Evolutionary conservation across 2,113 vertebrate species (phyloP).

Genomic region (Callipepla squamata): DNA sequence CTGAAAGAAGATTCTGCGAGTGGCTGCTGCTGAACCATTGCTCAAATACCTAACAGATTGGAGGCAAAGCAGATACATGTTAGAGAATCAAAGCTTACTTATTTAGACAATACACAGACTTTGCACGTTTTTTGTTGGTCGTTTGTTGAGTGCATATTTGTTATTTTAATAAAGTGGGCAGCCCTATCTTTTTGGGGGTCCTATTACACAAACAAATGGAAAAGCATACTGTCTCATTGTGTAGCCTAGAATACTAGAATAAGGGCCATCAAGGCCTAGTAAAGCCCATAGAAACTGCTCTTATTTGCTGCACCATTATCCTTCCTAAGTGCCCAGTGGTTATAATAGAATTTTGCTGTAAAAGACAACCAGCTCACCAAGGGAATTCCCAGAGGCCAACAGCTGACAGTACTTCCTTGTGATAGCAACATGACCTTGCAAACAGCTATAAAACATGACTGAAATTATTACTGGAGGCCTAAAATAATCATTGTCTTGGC

Average conservation of each 20-base stretch:
- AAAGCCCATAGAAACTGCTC: not conserved
- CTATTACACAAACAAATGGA: not conserved
- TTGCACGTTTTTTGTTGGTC: not conserved
- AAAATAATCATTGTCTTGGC: not conserved
- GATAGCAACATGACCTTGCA: not conserved
- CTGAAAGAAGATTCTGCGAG: conserved; percentile 22
- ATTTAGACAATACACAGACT: not conserved
- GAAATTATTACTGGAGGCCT: not conserved
- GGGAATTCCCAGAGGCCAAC: not conserved
- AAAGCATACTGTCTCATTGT: not conserved
- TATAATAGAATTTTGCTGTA: not conserved
- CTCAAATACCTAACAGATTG: conserved; percentile 44
- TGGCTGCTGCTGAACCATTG: conserved; percentile 26
- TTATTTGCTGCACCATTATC: not conserved
- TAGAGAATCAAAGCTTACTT: not conserved
- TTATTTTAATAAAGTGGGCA: not conserved
- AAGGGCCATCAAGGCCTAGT: not conserved
- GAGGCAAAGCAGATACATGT: not conserved
- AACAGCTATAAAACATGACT: not conserved
- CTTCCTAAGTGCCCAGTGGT: not conserved
- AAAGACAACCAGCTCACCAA: not conserved
- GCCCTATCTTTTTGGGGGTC: not conserved
- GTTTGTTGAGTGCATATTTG: not conserved
- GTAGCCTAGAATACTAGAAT: not conserved
- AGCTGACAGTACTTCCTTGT: not conserved